phyloP scores from a whole-genome alignment of 2,113 vertebrate species.

The Gila orcuttii region DNA sequence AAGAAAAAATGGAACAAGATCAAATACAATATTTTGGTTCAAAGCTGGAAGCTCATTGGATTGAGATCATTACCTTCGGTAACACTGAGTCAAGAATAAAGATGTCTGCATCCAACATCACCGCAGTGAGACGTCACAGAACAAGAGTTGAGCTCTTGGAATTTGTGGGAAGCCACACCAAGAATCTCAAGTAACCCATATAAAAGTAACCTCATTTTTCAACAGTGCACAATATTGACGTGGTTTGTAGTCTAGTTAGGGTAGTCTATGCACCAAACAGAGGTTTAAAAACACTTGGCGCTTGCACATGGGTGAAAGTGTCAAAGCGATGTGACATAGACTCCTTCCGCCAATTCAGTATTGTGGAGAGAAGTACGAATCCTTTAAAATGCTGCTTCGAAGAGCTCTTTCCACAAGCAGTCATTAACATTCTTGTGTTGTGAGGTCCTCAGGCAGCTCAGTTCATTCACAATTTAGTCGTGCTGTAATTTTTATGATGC shows the following conservation, averaged over 20 bases:
- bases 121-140: neutral
- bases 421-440: conserved; percentile 37
- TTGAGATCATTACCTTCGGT: neutral
- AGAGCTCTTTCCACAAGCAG: conserved; percentile 16
- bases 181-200: neutral
- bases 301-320: neutral
- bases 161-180: conserved; percentile 13
- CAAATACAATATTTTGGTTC: conserved; percentile 5
- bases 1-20: neutral
- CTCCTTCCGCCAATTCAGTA: neutral
- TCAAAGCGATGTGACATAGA: neutral
- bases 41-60: neutral
- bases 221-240: neutral
- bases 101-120: neutral
- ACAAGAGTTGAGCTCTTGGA: no score
- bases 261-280: neutral
- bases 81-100: neutral
- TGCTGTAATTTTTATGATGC: conserved; percentile 12
- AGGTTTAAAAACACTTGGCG: neutral
- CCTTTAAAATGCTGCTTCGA: neutral
- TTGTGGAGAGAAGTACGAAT: neutral
- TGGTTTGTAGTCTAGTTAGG: neutral
- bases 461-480: conserved; percentile 24
- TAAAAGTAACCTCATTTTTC: neutral
- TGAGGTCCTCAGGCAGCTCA: conserved; percentile 21